These are phyloP conservation scores for Daktulosphaira vitifoliae DNA, from an alignment of 1,140 invertebrate genomes.

Conservation along the genomic window DNA sequence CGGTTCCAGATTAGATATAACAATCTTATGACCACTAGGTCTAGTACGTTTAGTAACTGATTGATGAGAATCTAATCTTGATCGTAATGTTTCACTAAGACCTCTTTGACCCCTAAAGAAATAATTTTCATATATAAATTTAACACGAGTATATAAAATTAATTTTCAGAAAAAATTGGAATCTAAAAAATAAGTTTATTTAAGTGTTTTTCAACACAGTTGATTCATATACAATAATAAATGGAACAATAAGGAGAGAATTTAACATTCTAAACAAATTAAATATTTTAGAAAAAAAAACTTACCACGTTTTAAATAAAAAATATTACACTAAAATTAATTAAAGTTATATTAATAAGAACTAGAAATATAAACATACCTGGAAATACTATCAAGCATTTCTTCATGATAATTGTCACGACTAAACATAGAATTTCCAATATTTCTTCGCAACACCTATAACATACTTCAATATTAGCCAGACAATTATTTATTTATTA, in stretches of 20 bases:
- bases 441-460: not conserved
- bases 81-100: slow-evolving; percentile 19
- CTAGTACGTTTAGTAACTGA: not conserved
- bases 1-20: slow-evolving; percentile 77
- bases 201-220: too few relatives aligned
- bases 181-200: too few relatives aligned
- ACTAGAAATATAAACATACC: not conserved
- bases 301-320: too few relatives aligned
- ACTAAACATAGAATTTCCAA: not conserved
- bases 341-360: too few relatives aligned
- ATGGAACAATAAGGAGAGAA: too few relatives aligned
- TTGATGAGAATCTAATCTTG: slow-evolving; percentile 26
- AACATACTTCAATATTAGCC: not conserved
- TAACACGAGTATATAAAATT: too few relatives aligned
- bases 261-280: too few relatives aligned
- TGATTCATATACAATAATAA: too few relatives aligned
- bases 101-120: slow-evolving; percentile 8
- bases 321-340: too few relatives aligned
- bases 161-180: too few relatives aligned
- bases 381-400: slow-evolving; percentile 6
- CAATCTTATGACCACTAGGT: slow-evolving; percentile 59
- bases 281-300: too few relatives aligned
- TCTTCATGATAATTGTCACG: slow-evolving; percentile 10
- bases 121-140: too few relatives aligned
- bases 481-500: not conserved